Evolutionary conservation across 1,140 invertebrate genomes (phyloP), one percentile per base, ranked within the genome.

Genomic region (Drosophila auraria): DNA sequence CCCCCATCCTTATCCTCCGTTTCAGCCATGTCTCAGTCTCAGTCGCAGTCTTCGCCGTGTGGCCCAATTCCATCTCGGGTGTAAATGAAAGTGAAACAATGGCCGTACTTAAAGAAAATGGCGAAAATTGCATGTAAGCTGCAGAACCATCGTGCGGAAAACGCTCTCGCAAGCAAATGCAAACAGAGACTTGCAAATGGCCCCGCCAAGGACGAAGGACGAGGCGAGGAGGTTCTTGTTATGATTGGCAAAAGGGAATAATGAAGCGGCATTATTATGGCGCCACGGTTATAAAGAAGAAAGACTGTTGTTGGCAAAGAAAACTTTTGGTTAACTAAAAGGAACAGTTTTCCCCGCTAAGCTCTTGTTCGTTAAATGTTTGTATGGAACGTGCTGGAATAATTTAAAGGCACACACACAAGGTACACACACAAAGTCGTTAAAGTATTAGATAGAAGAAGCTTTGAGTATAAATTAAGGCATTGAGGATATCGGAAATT

Each of bases 31-130:
- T 77, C 76, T 54, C 68, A 51, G 80, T 57, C 78, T 76, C 66
- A 50, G 77, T 66, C 74, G 69, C 77, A 64, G 66, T 64, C 72
- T 74, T 81, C 61, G 69, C 81, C 70, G 70, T 81, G 77, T 87
- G 84, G 68, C 84, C 84, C 84, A 82, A 89, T 89, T 87, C 80
- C 86, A 78, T 82, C 79, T 82, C 53, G 75, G 68, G 71, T 84
- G 69, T 80, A 83, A 83, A 87, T 83, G 80, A 89, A 87, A 78
- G 78, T 87, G 84, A 89, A 89, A 89, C 84, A 89, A 89, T 89
- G 84, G 84, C 70, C 40, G 60, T 89, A 89, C 86, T 90, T 89
- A 89, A 89, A 84, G 86, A 90, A 89, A 89, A 89, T 90, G 82
- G 84, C 78, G 84, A 90, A 87, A 87, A 87, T 87, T 87, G 86